These are phyloP conservation scores for Volucella zonaria DNA, from an alignment of 2,888 invertebrate genomes.

Conservation along the genomic window DNA sequence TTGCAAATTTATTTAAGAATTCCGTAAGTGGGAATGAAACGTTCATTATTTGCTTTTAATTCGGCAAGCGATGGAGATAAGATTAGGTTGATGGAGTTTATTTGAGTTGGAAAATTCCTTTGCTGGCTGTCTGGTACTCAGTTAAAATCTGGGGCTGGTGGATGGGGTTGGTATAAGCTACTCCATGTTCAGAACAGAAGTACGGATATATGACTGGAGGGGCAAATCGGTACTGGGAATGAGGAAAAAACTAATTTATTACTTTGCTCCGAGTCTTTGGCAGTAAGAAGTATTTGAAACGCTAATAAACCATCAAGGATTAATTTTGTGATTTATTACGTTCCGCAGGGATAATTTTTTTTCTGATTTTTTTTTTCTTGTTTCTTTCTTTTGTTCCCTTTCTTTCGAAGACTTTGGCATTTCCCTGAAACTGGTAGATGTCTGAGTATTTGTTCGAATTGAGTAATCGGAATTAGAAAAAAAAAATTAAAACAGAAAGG, in stretches of 20 bases:
- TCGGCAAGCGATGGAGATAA: slow-evolving; percentile 71
- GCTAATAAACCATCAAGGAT: slow-evolving; percentile 82
- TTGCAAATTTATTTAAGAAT: slow-evolving; percentile 71
- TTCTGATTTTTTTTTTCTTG: slow-evolving; percentile 1
- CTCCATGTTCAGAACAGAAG: slow-evolving; percentile 3
- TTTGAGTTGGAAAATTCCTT: slow-evolving; percentile 53
- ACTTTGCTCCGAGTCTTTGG: slow-evolving; percentile 68
- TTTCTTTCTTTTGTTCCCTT: not conserved
- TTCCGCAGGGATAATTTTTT: slow-evolving; percentile 57
- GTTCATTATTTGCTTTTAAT: slow-evolving; percentile 74
- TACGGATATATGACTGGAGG: slow-evolving; percentile 16
- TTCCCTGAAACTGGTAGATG: not conserved
- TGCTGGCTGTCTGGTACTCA: not conserved
- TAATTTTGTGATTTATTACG: slow-evolving; percentile 81
- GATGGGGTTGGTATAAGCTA: slow-evolving; percentile 17
- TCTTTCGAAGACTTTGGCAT: not conserved
- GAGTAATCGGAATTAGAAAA: slow-evolving; percentile 5
- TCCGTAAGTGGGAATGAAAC: slow-evolving; percentile 62
- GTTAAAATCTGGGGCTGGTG: not conserved
- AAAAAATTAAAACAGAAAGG: not conserved
- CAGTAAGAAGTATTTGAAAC: slow-evolving; percentile 73
- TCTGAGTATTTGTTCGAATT: slow-evolving; percentile 8
- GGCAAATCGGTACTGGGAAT: not conserved
- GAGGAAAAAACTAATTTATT: slow-evolving; percentile 66
- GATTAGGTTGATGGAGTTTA: slow-evolving; percentile 72